Conservation (phyloP, 2,888 invertebrate genomes). For the Sepiola atlantica region DNA sequence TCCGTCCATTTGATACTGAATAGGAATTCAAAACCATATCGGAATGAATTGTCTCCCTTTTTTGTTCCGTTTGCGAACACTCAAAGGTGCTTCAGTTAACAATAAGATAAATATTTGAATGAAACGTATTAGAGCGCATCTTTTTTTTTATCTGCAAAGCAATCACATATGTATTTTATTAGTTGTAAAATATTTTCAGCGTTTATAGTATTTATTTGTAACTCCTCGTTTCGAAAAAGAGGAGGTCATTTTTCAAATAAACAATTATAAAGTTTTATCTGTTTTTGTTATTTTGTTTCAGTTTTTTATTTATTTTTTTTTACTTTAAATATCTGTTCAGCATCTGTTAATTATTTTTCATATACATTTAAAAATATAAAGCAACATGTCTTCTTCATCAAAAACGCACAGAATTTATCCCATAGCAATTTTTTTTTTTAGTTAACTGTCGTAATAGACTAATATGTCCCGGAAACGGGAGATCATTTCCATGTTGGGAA, state of each 20-base stretch:
- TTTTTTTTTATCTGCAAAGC: neutral
- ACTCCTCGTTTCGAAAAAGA: neutral
- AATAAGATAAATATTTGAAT: neutral
- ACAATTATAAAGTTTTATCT: neutral
- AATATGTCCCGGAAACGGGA: too few species aligned
- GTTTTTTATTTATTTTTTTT: neutral
- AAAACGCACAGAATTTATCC: too few species aligned
- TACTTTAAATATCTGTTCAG: neutral
- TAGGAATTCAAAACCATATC: neutral
- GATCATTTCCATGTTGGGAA: too few species aligned
- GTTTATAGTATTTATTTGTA: neutral
- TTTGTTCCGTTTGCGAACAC: neutral
- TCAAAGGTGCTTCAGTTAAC: neutral
- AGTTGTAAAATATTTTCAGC: neutral
- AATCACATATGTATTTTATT: neutral
- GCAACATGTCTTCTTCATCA: neutral
- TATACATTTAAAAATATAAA: neutral
- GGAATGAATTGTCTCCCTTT: neutral
- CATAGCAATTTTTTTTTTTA: too few species aligned
- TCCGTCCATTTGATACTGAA: slow-evolving; percentile 6
- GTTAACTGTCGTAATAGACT: too few species aligned
- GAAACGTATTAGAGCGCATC: neutral
- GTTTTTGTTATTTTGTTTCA: neutral
- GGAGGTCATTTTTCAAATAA: neutral
- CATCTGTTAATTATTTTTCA: neutral